phyloP scores from a whole-genome alignment of 1,140 invertebrate genomes.

The Macrotrachela quadricornifera region DNA sequence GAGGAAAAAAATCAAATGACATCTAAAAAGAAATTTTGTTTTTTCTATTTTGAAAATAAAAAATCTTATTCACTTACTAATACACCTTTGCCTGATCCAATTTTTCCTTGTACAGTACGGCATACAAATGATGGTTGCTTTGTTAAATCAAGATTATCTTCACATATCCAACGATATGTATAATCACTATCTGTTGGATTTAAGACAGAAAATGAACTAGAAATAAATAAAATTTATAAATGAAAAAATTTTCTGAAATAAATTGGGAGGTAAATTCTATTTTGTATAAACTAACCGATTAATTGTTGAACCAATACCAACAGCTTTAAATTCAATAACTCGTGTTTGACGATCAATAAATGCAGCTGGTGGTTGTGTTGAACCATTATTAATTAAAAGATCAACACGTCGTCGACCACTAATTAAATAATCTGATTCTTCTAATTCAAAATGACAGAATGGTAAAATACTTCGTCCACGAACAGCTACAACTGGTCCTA shows the following conservation, averaged over 20 bases:
- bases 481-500: constrained; percentile 21
- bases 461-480: constrained; percentile 25
- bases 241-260: too few relatives aligned
- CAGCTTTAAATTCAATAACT: constrained; percentile 26
- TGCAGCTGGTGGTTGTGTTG: constrained; percentile 13
- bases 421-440: constrained; percentile 27
- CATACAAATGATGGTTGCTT: constrained; percentile 8
- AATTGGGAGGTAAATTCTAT: background rate
- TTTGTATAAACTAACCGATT: constrained; percentile 14
- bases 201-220: constrained; percentile 21
- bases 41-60: too few relatives aligned
- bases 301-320: constrained; percentile 20
- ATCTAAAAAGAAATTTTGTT: constrained; percentile 17
- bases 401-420: constrained; percentile 22
- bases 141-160: constrained; percentile 22
- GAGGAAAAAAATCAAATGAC: constrained; percentile 24
- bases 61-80: too few relatives aligned
- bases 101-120: background rate
- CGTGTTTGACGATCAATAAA: constrained; percentile 25
- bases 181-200: constrained; percentile 27
- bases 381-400: constrained; percentile 7
- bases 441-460: constrained; percentile 31
- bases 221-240: too few relatives aligned
- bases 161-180: constrained; percentile 24
- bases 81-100: background rate